These are phyloP conservation scores for Henricia sp. DNA, from an alignment of 53 echinoderm and acorn worm genomes.

Conservation along the genomic window DNA sequence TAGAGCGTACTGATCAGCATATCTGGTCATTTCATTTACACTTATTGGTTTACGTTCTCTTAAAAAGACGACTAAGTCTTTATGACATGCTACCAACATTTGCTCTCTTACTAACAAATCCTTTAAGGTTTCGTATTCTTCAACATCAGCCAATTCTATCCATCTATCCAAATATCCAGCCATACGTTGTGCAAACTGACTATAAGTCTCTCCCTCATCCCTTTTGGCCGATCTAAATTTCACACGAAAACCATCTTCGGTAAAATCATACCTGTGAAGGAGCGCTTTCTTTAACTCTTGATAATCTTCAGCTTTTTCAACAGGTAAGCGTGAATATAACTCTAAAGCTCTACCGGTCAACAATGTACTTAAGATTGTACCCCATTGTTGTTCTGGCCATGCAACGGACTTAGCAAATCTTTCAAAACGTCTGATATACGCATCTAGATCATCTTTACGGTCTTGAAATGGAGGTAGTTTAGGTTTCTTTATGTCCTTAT, in stretches of 20 bases:
- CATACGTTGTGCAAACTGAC: constrained; percentile 29
- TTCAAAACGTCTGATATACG: background rate
- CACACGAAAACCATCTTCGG: constrained; percentile 29
- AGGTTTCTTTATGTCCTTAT: background rate
- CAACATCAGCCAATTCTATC: constrained; percentile 23
- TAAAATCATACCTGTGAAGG: constrained; percentile 18
- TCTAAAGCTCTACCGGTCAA: no score
- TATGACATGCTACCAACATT: constrained; percentile 6
- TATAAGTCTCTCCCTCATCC: constrained; percentile 22
- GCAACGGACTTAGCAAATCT: background rate
- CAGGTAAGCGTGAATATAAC: no score
- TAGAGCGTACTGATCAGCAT: constrained; percentile 22
- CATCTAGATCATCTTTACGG: background rate
- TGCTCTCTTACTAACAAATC: constrained; percentile 34
- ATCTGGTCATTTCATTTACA: constrained; percentile 8
- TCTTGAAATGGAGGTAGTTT: background rate
- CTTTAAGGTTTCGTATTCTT: background rate
- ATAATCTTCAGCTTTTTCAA: no score
- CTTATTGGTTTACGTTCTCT: constrained; percentile 28
- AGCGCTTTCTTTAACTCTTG: constrained; percentile 21
- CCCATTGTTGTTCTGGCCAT: background rate
- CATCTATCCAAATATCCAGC: constrained; percentile 31
- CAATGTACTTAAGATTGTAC: no score
- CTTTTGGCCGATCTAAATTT: constrained; percentile 16
- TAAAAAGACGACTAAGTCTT: constrained; percentile 35